Conservation (phyloP, 2,888 invertebrate genomes). For the Lathronympha strigana region DNA sequence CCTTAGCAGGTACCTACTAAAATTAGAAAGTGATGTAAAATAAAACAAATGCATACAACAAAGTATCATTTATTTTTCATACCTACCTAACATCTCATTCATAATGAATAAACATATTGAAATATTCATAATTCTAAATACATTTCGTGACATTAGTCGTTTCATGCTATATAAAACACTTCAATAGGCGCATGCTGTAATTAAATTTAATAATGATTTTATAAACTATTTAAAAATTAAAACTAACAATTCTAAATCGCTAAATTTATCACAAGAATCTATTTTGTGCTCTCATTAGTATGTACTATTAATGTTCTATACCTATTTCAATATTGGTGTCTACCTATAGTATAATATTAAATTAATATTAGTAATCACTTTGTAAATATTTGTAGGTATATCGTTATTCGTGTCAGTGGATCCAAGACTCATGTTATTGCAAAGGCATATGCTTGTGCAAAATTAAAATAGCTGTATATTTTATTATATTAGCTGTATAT, state of each 20-base stretch:
- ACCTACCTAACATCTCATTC: slow-evolving; percentile 57
- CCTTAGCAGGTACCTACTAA: too few species aligned
- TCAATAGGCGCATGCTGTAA: slow-evolving; percentile 44
- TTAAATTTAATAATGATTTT: slow-evolving; percentile 15
- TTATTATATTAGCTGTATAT: slow-evolving; percentile 1
- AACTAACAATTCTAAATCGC: slow-evolving; percentile 29
- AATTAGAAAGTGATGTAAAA: slow-evolving; percentile 39
- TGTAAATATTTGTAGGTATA: slow-evolving; percentile 16
- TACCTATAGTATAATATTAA: slow-evolving; percentile 6
- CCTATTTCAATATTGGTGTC: slow-evolving; percentile 7
- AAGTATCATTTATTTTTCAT: slow-evolving; percentile 68
- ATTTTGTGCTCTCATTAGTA: slow-evolving; percentile 54
- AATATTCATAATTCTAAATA: slow-evolving; percentile 56
- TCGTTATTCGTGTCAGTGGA: slow-evolving; percentile 7
- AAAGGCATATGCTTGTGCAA: slow-evolving; percentile 13
- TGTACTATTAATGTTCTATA: slow-evolving; percentile 45
- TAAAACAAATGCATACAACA: slow-evolving; percentile 52
- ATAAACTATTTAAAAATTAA: slow-evolving; percentile 28
- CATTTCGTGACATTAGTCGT: slow-evolving; percentile 53
- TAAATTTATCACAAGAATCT: slow-evolving; percentile 40
- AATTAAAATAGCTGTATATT: neutral
- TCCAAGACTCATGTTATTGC: slow-evolving; percentile 10
- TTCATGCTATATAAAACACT: slow-evolving; percentile 64
- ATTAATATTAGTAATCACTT: slow-evolving; percentile 20
- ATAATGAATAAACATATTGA: slow-evolving; percentile 55